A percentile compares a stretch with the other conserved stretches of the same genome.
phyloP scores from a whole-genome alignment of 2,113 vertebrate species.

The Clarias magur region DNA sequence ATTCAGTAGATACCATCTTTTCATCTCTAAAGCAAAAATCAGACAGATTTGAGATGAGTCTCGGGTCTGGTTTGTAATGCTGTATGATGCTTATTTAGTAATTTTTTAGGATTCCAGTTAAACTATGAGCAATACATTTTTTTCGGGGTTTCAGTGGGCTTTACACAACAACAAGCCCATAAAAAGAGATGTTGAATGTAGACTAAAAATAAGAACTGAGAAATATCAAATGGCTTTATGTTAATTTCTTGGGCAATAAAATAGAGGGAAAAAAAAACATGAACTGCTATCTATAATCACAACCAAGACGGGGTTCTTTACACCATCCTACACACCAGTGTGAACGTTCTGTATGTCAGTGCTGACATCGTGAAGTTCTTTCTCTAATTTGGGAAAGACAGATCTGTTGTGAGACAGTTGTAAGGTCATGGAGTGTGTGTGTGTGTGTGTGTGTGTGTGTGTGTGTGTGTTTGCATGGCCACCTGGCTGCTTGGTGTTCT shows the following conservation, averaged over 20 bases:
- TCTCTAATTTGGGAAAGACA: slow-evolving; percentile 25
- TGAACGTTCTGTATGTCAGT: slow-evolving; percentile 26
- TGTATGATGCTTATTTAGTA: neutral
- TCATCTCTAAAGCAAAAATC: neutral
- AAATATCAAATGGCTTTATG: slow-evolving; percentile 8
- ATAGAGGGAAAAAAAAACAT: slow-evolving; percentile 7
- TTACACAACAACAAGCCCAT: slow-evolving; percentile 51
- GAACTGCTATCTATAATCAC: neutral
- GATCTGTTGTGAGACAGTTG: slow-evolving; percentile 22
- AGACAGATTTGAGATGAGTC: neutral
- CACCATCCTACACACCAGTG: neutral
- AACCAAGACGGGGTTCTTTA: neutral
- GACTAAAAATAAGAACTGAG: neutral
- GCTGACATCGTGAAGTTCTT: slow-evolving; percentile 13
- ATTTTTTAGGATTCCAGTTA: neutral
- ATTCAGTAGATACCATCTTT: slow-evolving; percentile 7
- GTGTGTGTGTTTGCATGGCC: slow-evolving; percentile 1
- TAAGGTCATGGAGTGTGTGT: slow-evolving; percentile 17
- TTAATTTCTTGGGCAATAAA: neutral
- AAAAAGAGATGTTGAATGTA: slow-evolving; percentile 62
- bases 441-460: slow-evolving; percentile 19
- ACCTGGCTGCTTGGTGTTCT: slow-evolving; percentile 23
- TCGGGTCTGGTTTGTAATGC: neutral
- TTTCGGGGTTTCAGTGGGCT: slow-evolving; percentile 51
- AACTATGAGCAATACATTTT: slow-evolving; percentile 8